phyloP scores from a whole-genome alignment of 2,797 vertebrate genomes.

The Pachyuromys duprasi region DNA sequence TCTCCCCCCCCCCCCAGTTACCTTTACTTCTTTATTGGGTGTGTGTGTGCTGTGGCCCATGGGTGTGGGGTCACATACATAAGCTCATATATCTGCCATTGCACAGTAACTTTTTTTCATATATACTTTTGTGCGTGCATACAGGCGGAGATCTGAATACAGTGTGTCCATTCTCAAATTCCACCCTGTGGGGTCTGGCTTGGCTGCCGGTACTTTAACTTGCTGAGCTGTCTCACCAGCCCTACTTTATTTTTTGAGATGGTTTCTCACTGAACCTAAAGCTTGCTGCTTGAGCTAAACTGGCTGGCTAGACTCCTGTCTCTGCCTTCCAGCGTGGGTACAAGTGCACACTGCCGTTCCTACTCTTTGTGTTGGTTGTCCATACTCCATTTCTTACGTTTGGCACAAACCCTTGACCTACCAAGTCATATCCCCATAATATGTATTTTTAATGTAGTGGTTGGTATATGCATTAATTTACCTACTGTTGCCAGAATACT shows the following conservation, averaged over 20 bases:
- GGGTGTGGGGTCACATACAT: not conserved
- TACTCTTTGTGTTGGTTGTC: not conserved
- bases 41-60: not conserved
- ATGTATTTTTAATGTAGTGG: constrained; percentile 28
- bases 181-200: not conserved
- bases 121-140: too few relatives aligned
- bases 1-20: not conserved
- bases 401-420: not conserved
- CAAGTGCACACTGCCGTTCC: too few relatives aligned
- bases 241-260: not conserved
- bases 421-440: not conserved
- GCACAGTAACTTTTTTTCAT: too few relatives aligned
- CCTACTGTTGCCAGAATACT: constrained; percentile 1
- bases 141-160: not conserved
- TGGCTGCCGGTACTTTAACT: not conserved
- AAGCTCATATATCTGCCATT: not conserved
- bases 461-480: constrained; percentile 30
- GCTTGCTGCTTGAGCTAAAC: not conserved
- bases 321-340: not conserved
- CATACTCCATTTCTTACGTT: not conserved
- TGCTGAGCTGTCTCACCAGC: not conserved
- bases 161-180: not conserved
- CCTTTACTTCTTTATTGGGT: not conserved
- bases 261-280: not conserved
- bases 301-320: not conserved